Percentiles rank a stretch among this genome's conserved stretches.
Conservation (phyloP, 2,113 vertebrate genomes). For the Eidolon helvum region DNA sequence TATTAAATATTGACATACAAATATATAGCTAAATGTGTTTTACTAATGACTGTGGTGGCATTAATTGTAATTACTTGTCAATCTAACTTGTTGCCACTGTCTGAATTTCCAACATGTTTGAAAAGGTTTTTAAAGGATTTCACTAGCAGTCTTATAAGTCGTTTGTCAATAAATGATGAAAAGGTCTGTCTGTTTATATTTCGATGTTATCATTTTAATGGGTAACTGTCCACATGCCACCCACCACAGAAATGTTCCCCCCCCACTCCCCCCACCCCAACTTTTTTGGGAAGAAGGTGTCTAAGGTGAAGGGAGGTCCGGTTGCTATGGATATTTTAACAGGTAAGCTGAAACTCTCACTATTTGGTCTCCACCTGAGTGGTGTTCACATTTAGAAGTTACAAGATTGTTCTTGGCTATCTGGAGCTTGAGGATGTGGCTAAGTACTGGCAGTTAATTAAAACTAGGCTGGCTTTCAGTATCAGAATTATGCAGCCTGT, state of each 20-base stretch:
- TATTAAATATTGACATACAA: constrained; percentile 17
- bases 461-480: constrained; percentile 83
- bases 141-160: constrained; percentile 67
- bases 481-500: constrained; percentile 82
- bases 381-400: constrained; percentile 77
- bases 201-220: constrained; percentile 65
- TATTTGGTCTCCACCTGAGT: constrained; percentile 76
- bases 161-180: constrained; percentile 77
- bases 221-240: constrained; percentile 50
- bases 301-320: constrained; percentile 59
- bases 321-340: constrained; percentile 72
- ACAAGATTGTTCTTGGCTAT: constrained; percentile 81
- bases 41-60: constrained; percentile 9
- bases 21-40: constrained; percentile 24
- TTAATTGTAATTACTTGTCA: constrained; percentile 74
- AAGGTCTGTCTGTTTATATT: constrained; percentile 75
- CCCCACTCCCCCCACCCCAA: rapidly evolving
- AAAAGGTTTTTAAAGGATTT: constrained; percentile 75
- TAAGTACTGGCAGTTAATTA: constrained; percentile 84
- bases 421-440: constrained; percentile 81
- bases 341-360: constrained; percentile 73
- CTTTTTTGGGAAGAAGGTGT: constrained; percentile 66
- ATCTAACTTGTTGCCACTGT: constrained; percentile 40
- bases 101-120: constrained; percentile 57
- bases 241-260: background rate